phyloP scores from a whole-genome alignment of 1,140 invertebrate species.

The Bombyx mandarina region DNA sequence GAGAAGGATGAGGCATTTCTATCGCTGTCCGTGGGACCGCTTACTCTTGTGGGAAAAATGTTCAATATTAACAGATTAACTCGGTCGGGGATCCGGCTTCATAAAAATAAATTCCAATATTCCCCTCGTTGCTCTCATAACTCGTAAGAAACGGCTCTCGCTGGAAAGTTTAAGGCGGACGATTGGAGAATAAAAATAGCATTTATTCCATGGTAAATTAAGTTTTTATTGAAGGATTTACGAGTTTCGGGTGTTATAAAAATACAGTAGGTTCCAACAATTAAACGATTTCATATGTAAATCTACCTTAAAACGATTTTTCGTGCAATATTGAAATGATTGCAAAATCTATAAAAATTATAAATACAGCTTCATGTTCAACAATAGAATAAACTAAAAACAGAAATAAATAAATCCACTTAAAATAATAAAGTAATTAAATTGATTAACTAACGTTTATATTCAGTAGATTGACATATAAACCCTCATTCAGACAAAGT shows the following conservation, averaged over 20 bases:
- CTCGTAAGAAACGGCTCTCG: constrained; percentile 39
- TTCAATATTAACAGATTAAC: constrained; percentile 61
- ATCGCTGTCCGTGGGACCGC: constrained; percentile 14
- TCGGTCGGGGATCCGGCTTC: constrained; percentile 43
- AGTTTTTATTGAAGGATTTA: constrained; percentile 51
- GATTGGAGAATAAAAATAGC: constrained; percentile 51
- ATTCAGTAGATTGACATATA: too few species aligned
- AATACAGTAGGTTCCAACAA: not conserved
- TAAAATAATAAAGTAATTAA: too few species aligned
- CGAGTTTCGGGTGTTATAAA: constrained; percentile 13
- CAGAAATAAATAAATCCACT: too few species aligned
- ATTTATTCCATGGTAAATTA: constrained; percentile 52
- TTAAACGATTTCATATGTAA: too few species aligned
- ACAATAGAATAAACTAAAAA: too few species aligned
- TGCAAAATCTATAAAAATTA: too few species aligned
- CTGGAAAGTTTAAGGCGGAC: constrained; percentile 45
- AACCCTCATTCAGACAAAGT: too few species aligned
- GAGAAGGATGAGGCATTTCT: constrained; percentile 3
- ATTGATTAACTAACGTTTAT: too few species aligned
- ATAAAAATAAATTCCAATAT: constrained; percentile 60
- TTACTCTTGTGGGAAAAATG: constrained; percentile 39
- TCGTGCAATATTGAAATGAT: too few species aligned
- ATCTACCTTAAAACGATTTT: too few species aligned
- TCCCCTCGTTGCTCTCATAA: constrained; percentile 48
- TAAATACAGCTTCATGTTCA: too few species aligned